Conservation (phyloP, 2,797 vertebrate species). For the Sciurus carolinensis region DNA sequence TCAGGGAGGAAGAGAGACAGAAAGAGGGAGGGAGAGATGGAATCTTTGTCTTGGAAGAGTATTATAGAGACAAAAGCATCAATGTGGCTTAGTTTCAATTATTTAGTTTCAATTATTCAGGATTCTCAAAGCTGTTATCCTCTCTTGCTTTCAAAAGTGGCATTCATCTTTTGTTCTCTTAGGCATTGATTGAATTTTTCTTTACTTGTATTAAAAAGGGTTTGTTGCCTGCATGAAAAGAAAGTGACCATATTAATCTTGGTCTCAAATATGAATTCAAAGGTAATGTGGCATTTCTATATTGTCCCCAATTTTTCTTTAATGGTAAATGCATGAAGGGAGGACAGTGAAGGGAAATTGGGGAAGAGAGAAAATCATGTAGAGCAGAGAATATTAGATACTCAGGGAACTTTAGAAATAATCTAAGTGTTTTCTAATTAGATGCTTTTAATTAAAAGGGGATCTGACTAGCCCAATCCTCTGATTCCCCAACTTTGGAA, state of each 20-base stretch:
- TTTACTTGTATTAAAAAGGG: constrained; percentile 70
- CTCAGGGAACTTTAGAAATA: constrained; percentile 1
- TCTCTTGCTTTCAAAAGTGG: constrained; percentile 72
- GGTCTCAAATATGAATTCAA: neutral
- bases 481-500: neutral
- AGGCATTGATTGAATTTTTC: constrained; percentile 75
- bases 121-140: constrained; percentile 79
- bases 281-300: constrained; percentile 12
- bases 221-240: constrained; percentile 48
- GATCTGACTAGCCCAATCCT: neutral
- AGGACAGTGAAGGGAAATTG: neutral
- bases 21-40: rapidly evolving
- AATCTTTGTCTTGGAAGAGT: constrained; percentile 43
- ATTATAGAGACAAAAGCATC: constrained; percentile 53
- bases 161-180: constrained; percentile 80
- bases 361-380: neutral
- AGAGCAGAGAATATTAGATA: constrained; percentile 18
- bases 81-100: constrained; percentile 34
- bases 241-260: neutral
- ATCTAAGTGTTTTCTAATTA: neutral
- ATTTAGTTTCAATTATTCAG: constrained; percentile 85
- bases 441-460: neutral
- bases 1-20: neutral
- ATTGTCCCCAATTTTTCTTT: neutral
- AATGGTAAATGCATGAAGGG: neutral